These are phyloP conservation scores for Sylvicola cinctus DNA, from an alignment of 2,888 invertebrate species.

Conservation along the genomic window DNA sequence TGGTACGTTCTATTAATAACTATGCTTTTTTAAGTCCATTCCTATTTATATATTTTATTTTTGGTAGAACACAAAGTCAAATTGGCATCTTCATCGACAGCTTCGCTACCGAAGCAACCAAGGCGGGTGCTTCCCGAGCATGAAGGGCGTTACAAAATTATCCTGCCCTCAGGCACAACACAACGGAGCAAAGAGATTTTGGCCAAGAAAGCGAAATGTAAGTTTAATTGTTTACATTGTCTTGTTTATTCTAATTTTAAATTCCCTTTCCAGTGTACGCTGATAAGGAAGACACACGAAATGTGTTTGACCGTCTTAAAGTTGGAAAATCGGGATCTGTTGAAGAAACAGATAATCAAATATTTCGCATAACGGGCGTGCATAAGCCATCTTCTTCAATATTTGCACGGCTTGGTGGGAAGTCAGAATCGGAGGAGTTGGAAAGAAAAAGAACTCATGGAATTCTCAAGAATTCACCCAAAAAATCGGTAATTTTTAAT, in stretches of 20 bases:
- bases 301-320: conserved; percentile 18
- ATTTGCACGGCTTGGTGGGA: conserved; percentile 22
- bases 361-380: conserved; percentile 14
- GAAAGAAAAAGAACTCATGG: not conserved
- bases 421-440: conserved; percentile 9
- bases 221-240: conserved; percentile 6
- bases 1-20: conserved; percentile 8
- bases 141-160: conserved; percentile 33
- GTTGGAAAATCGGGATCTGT: not conserved
- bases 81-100: not conserved
- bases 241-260: not conserved
- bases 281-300: conserved; percentile 7
- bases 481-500: conserved; percentile 9
- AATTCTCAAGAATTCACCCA: conserved; percentile 17
- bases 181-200: conserved; percentile 28
- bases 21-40: not conserved
- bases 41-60: not conserved
- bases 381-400: conserved; percentile 15
- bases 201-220: conserved; percentile 21
- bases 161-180: conserved; percentile 30
- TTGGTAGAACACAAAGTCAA: not conserved
- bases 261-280: conserved; percentile 3
- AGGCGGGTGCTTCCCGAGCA: conserved; percentile 29
- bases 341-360: not conserved
- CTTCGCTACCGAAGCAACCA: conserved; percentile 11